Base-by-base conservation (phyloP, 1,140 invertebrate species). In the Condylostylus longicornis region DNA sequence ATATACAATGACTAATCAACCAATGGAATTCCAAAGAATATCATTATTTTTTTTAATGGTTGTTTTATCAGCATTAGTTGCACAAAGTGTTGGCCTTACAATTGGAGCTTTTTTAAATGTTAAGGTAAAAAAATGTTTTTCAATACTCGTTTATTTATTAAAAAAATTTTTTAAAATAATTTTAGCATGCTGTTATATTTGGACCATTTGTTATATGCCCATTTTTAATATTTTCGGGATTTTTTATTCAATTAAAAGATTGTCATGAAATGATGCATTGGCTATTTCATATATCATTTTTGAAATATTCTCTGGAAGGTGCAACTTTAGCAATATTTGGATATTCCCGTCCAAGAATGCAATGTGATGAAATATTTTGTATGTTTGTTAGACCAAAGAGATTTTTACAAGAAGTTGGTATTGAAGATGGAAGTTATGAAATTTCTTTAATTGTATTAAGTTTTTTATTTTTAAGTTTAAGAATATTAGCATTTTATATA, bases 211-310 rank as follows among this genome's bases (percentile, higher is more conserved):
- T 76, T 31, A 77, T 86, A 40, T 77, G 83, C 58, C 89, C 84
- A 1, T 87, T 93, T 50, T 69, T 85, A 7, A 69, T 91, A 42
- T 94, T 87, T 49, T 81, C 77, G 29, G 89, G 89, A 13, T 93
- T 93, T 63, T 93, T 96, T 51, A 74, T 94, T 2, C 79, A 76
- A 45, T 70, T 84, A 39, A 74, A 73, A 38, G 85, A 89, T 46
- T 82, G 87, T 3, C 87, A 85, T 12, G 54, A 61, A 0, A 80
- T 75, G 45, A 64, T 89, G 33, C 72, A 75, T 32, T 93, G 86
- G 84, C 45, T 94, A 4, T 89, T 90, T 46, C 82, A 91, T 48
- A 64, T 81, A 12, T 90, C 86, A 0, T 94, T 79, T 49, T 50
- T 80, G 0, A 82, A 80, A 46, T 79, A 83, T 44, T 78, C 72